Percentiles rank a stretch among this genome's conserved stretches.
phyloP scores from a whole-genome alignment of 1,140 invertebrate species.

The Brachystomella parvula region DNA sequence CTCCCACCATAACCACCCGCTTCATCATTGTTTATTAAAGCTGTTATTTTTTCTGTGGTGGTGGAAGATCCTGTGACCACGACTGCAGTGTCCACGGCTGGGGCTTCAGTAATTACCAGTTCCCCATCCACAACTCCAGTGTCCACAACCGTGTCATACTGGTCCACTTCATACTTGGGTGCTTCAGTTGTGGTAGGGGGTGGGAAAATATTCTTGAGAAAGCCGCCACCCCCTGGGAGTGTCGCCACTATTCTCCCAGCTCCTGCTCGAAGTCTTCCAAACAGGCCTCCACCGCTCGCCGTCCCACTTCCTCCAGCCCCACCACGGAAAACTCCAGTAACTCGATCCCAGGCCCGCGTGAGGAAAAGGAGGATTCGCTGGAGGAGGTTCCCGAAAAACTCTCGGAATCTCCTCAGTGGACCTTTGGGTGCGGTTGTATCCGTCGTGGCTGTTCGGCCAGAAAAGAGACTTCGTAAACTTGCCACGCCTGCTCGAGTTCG shows the following conservation, averaged over 20 bases:
- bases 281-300: not conserved
- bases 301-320: not conserved
- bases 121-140: too few relatives aligned
- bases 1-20: too few relatives aligned
- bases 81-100: too few relatives aligned
- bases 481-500: not conserved
- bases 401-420: not conserved
- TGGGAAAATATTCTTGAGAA: too few relatives aligned
- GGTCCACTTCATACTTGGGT: too few relatives aligned
- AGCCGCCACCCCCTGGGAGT: not conserved
- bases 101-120: too few relatives aligned
- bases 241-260: not conserved
- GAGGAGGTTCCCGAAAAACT: not conserved
- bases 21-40: too few relatives aligned
- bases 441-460: not conserved
- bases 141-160: too few relatives aligned
- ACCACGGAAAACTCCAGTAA: not conserved
- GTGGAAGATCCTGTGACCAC: too few relatives aligned
- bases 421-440: not conserved
- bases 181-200: too few relatives aligned
- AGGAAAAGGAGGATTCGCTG: not conserved
- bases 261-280: not conserved
- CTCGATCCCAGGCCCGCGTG: not conserved
- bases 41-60: too few relatives aligned
- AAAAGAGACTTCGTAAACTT: not conserved